Conservation (phyloP, 2,113 vertebrate species). For the Enhydra lutris region DNA sequence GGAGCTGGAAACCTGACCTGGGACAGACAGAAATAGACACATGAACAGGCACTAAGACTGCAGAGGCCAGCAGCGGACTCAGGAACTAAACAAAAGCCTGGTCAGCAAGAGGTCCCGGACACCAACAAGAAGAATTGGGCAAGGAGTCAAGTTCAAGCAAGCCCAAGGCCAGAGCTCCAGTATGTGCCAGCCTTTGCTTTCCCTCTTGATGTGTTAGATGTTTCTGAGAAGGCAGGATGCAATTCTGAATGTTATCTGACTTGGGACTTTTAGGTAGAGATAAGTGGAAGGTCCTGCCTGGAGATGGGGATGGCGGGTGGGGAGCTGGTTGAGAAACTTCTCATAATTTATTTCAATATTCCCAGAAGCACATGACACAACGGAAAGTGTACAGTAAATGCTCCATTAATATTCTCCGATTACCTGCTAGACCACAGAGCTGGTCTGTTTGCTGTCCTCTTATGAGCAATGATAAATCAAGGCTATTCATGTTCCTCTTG, state of each 20-base stretch:
- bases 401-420: not conserved
- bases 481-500: not conserved
- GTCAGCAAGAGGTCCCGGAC: not conserved
- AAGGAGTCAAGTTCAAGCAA: not conserved
- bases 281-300: slow-evolving; percentile 35
- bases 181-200: not conserved
- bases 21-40: not conserved
- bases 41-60: not conserved
- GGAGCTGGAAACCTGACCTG: not conserved
- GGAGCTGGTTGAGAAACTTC: not conserved
- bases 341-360: not conserved
- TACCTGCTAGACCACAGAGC: no score
- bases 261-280: slow-evolving; percentile 45
- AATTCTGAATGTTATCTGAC: not conserved
- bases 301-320: not conserved
- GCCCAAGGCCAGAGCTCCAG: slow-evolving; percentile 4
- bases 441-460: not conserved
- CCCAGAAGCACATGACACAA: not conserved
- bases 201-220: not conserved
- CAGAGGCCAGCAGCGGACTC: not conserved
- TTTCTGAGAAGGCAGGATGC: slow-evolving; percentile 64
- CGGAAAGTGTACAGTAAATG: not conserved
- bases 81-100: not conserved
- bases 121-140: not conserved
- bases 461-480: not conserved